phyloP scores from a whole-genome alignment of 2,888 invertebrate genomes.

The Volucella inflata region DNA sequence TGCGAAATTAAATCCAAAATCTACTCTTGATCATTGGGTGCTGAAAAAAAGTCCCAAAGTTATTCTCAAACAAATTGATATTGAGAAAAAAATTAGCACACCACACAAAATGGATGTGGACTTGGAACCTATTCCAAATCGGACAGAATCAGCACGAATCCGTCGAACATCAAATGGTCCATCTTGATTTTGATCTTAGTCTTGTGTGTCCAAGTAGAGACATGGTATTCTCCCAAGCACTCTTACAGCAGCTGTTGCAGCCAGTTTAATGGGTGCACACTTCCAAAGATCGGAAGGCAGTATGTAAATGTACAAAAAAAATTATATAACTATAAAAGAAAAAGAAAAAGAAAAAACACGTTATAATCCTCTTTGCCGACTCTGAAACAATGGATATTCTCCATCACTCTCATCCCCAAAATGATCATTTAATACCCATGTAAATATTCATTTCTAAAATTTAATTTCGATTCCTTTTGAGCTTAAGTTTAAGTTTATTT shows the following conservation, averaged over 20 bases:
- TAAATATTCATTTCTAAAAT: slow-evolving; percentile 28
- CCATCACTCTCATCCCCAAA: neutral
- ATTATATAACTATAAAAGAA: slow-evolving; percentile 28
- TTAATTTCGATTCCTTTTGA: slow-evolving; percentile 58
- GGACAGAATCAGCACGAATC: slow-evolving; percentile 36
- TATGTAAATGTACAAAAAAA: slow-evolving; percentile 32
- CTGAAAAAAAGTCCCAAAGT: slow-evolving; percentile 80
- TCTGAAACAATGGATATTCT: slow-evolving; percentile 34
- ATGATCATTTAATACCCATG: slow-evolving; percentile 47
- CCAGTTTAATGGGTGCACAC: neutral
- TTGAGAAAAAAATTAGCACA: slow-evolving; percentile 27
- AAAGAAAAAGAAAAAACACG: slow-evolving; percentile 33
- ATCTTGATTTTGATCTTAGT: slow-evolving; percentile 62
- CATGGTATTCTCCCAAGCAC: slow-evolving; percentile 16
- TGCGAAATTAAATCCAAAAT: slow-evolving; percentile 52
- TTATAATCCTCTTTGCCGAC: slow-evolving; percentile 18
- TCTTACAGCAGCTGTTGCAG: slow-evolving; percentile 5
- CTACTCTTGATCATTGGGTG: slow-evolving; percentile 81
- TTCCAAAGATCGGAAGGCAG: slow-evolving; percentile 22
- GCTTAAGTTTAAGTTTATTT: slow-evolving; percentile 44
- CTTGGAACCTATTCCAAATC: slow-evolving; percentile 9
- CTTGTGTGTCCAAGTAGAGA: slow-evolving; percentile 47
- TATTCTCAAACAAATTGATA: slow-evolving; percentile 65
- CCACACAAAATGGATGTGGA: slow-evolving; percentile 28
- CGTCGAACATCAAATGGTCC: slow-evolving; percentile 60